Base-by-base conservation (phyloP, 2,888 invertebrate species). In the Argyresthia goedartella region DNA sequence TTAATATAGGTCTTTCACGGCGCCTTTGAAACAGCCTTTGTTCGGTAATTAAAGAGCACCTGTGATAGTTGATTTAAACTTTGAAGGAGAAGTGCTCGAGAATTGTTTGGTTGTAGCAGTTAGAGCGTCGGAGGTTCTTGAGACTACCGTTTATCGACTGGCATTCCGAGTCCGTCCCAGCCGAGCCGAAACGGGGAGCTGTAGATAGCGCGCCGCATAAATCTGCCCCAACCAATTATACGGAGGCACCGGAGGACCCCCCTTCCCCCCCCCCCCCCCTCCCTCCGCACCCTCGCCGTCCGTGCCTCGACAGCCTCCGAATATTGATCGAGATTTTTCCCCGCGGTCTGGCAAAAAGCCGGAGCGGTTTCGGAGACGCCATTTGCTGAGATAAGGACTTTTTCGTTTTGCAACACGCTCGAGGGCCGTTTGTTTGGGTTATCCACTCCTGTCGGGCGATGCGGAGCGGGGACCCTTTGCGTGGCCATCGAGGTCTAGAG, bases 261-360 rank as follows among this genome's bases (percentile, higher is more conserved):
- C 25, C 25, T 25, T 60, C 55, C 63, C 60, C 66, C 61, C 67
- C 66, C 67, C 65, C 66, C 65, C 58, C 67, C 60, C 53, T 66
- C 67, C 59, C 42, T 15, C 44, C 44, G 13, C 11, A 14, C 54
- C 52, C 53, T 34, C 48, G 13, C 49, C 44, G 39, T 34, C 36
- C 50, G 25, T 25, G 33, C 50, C 25, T 35, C 49, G 49, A 51
- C 52, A 36, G 62, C 70, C 69, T 69, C 71, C 68, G 71, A 76
- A 80, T 82, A 82, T 84, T 80, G 84, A 82, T 81, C 80, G 71
- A 63, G 69, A 72, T 72, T 76, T 80, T 77, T 77, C 76, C 69
- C 62, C 50, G 50, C 50, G 43, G 34, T 44, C 43, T 44, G 62
- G 54, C 64, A 67, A 71, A 75, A 76, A 77, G 71, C 66, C 66